A percentile compares a stretch with the other conserved stretches of the same genome.
Evolutionary conservation across 2,113 vertebrate genomes (phyloP).

Genomic region (Scortum barcoo): DNA sequence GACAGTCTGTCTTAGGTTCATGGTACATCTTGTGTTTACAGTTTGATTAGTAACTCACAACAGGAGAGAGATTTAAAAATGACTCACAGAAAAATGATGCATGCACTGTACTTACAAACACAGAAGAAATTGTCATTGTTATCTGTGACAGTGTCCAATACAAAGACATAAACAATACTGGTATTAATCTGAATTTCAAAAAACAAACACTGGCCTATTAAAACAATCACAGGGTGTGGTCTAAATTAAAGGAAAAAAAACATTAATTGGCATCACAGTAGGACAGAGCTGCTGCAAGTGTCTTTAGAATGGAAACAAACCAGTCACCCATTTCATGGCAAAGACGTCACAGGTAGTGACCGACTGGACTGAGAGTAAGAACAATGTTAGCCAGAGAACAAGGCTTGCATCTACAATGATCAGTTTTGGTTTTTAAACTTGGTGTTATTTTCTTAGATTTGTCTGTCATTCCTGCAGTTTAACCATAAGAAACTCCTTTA

Average conservation of each 20-base stretch:
- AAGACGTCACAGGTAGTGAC: slow-evolving; percentile 6
- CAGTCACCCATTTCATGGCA: background rate
- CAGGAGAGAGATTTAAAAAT: slow-evolving; percentile 67
- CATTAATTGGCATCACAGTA: background rate
- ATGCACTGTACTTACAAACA: slow-evolving; percentile 85
- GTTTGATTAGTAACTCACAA: slow-evolving; percentile 77
- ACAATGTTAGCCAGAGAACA: background rate
- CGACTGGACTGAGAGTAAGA: background rate
- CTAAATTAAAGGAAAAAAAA: slow-evolving; percentile 21
- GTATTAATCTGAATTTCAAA: slow-evolving; percentile 47
- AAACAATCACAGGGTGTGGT: slow-evolving; percentile 54
- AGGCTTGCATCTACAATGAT: background rate
- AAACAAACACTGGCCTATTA: slow-evolving; percentile 57
- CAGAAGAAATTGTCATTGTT: slow-evolving; percentile 40
- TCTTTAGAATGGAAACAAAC: background rate
- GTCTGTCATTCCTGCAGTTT: background rate
- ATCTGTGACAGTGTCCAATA: slow-evolving; percentile 58
- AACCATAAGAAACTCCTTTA: too few species aligned
- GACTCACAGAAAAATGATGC: slow-evolving; percentile 71
- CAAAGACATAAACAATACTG: slow-evolving; percentile 63
- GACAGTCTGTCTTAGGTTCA: slow-evolving; percentile 83
- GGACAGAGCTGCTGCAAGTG: background rate
- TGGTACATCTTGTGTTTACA: slow-evolving; percentile 85
- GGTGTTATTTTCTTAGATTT: background rate
- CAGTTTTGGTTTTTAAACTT: background rate